Evolutionary conservation across 2,797 vertebrate genomes (phyloP).

Genomic region (Tauraco hartlaubi): DNA sequence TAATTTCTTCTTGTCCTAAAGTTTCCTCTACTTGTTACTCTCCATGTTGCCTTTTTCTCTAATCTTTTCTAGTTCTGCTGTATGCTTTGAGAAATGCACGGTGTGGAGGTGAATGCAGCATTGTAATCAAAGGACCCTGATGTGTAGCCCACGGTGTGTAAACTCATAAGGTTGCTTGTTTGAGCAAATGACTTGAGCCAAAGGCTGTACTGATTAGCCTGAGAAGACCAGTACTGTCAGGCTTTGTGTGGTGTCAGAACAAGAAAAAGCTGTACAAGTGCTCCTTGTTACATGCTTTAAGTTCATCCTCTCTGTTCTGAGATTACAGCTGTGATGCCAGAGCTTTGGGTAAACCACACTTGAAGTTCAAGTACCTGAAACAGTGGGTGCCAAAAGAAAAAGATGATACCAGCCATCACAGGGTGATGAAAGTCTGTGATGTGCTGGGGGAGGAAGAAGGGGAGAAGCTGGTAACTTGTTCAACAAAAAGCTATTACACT

Average conservation of each 20-base stretch:
- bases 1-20: neutral
- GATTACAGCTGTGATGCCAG: neutral
- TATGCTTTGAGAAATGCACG: neutral
- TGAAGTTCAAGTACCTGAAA: neutral
- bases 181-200: conserved; percentile 3
- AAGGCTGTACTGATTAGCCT: conserved; percentile 1
- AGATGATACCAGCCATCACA: rapidly evolving
- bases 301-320: neutral
- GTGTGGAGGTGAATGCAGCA: neutral
- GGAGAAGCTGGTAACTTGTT: neutral
- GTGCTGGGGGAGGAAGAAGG: neutral
- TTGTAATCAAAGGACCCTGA: neutral
- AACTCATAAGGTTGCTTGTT: neutral
- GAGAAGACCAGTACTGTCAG: neutral
- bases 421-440: neutral
- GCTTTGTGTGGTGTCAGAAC: neutral
- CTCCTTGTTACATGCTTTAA: neutral
- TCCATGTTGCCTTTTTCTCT: neutral
- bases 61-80: neutral
- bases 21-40: neutral
- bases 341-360: neutral
- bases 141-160: neutral
- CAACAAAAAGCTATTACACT: neutral
- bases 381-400: neutral
- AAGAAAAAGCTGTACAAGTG: neutral